These are phyloP conservation scores for Pogonophryne albipinna DNA, from an alignment of 2,797 vertebrate genomes.

Conservation along the genomic window DNA sequence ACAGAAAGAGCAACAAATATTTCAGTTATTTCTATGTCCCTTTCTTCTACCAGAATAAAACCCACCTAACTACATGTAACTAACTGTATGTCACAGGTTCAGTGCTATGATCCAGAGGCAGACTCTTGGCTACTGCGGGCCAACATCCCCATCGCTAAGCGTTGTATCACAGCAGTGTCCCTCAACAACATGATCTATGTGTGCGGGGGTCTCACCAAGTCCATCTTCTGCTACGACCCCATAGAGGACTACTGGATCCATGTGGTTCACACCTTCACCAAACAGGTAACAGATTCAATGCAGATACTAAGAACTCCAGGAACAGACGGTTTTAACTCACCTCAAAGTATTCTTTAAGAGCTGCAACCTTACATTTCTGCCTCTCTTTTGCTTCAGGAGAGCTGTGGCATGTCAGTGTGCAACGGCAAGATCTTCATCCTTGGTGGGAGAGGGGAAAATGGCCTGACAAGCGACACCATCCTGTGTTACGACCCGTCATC, in stretches of 20 bases:
- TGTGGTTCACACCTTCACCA: constrained; percentile 94
- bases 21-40: neutral
- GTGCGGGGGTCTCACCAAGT: constrained; percentile 95
- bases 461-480: constrained; percentile 94
- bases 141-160: constrained; percentile 95
- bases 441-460: constrained; percentile 93
- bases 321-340: neutral
- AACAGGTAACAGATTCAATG: constrained; percentile 87
- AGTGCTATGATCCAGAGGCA: constrained; percentile 94
- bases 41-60: neutral
- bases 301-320: neutral
- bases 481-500: constrained; percentile 95
- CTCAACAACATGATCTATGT: constrained; percentile 96
- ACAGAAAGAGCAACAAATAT: neutral
- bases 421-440: constrained; percentile 99
- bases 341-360: neutral
- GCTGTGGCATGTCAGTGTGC: constrained; percentile 98
- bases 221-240: constrained; percentile 97
- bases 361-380: neutral
- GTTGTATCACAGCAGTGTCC: constrained; percentile 97
- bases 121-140: constrained; percentile 93
- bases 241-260: constrained; percentile 97
- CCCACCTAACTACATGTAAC: constrained; percentile 10
- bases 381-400: constrained; percentile 87
- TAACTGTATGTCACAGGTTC: constrained; percentile 86